phyloP scores from a whole-genome alignment of 2,888 invertebrate species.

The Himalopsyche anomala region DNA sequence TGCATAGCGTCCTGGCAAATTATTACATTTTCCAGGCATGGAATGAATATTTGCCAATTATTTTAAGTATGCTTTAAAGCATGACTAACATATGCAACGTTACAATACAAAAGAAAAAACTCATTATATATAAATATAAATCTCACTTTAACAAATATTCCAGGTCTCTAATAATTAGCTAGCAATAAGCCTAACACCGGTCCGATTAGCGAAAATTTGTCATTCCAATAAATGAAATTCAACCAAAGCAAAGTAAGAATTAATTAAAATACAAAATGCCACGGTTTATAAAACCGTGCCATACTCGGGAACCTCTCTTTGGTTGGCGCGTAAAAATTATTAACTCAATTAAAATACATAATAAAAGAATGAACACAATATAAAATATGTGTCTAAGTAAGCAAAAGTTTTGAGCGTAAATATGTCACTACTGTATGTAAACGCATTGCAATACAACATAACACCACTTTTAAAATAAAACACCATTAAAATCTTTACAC shows the following conservation, averaged over 20 bases:
- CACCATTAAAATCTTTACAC: neutral
- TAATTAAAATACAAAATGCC: neutral
- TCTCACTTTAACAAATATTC: constrained; percentile 14
- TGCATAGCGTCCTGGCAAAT: too few species aligned
- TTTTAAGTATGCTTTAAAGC: too few species aligned
- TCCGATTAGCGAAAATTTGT: neutral
- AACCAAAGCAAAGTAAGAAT: neutral
- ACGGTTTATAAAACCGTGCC: neutral
- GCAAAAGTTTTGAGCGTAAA: neutral
- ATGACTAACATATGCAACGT: too few species aligned
- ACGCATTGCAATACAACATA: neutral
- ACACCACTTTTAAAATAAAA: neutral
- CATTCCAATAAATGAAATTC: neutral
- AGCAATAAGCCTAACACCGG: neutral
- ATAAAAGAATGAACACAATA: constrained; percentile 4
- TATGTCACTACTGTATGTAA: neutral
- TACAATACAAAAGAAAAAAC: neutral
- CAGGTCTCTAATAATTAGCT: neutral
- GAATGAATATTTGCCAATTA: too few species aligned
- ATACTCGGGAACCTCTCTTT: constrained; percentile 12
- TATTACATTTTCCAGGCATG: too few species aligned
- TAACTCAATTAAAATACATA: neutral
- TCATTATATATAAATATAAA: neutral
- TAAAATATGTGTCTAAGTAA: neutral
- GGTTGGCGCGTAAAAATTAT: neutral